Evolutionary conservation across 2,888 invertebrate genomes (phyloP).

Genomic region (Eumacrocentrus americanus): DNA sequence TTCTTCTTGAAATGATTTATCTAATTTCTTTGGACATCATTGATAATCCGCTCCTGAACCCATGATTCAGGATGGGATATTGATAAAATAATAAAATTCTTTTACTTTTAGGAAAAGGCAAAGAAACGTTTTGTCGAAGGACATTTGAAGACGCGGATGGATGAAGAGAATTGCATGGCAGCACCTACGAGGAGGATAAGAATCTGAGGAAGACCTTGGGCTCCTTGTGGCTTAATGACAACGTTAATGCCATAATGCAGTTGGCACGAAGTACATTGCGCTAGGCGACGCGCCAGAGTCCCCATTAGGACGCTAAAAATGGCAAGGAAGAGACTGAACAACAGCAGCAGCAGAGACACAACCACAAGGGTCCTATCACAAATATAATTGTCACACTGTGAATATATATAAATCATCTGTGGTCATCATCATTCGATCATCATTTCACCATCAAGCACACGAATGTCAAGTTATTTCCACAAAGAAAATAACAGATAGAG

Average conservation of each 20-base stretch:
- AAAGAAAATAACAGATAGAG: no score
- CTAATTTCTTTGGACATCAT: no score
- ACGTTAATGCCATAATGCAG: conserved; percentile 29
- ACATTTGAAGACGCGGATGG: neutral
- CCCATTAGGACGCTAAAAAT: conserved; percentile 17
- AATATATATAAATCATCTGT: no score
- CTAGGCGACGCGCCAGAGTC: neutral
- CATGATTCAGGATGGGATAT: neutral
- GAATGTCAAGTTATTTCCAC: no score
- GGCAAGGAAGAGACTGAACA: conserved; percentile 6
- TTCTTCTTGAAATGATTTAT: no score
- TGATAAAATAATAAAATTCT: neutral
- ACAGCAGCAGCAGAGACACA: no score
- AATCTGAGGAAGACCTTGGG: conserved; percentile 52
- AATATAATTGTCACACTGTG: no score
- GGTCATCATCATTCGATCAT: no score
- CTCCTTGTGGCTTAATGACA: conserved; percentile 55
- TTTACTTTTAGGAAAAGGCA: no score
- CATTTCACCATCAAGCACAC: no score
- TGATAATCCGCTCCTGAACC: no score
- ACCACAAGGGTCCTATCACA: no score
- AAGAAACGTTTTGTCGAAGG: neutral
- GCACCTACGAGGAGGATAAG: conserved; percentile 25
- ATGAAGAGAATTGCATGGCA: neutral
- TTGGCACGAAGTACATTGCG: conserved; percentile 30